Evolutionary conservation across 2,797 vertebrate genomes (phyloP), one percentile per base, ranked within the genome.

Genomic region (Hemitrygon akajei): DNA sequence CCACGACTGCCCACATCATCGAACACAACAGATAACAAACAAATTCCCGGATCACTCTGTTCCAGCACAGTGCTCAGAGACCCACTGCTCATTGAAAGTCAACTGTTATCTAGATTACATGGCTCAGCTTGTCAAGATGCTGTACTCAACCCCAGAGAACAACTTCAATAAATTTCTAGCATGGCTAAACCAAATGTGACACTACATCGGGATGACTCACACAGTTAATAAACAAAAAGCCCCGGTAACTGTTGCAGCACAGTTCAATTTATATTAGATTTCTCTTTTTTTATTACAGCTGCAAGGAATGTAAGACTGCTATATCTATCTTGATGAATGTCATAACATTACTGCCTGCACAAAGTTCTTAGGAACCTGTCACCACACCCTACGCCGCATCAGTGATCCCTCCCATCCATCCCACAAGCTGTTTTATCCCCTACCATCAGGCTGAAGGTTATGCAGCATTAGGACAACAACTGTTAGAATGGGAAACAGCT

Each of bases 221-320:
- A 2, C 86, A 89, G 86, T 18, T 89, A 89, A 89, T 69, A 89
- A 89, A 89, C 56, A 86, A 69, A 69, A 63, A 69, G 63, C 60
- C n/a, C n/a, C 30, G 37, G 86, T 89, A 89, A 89, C 60, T 89
- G 86, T 89, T 69, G 60, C 18, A 69, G 63, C 10, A 34, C 86
- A 66, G 86, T 89, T 89, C 86, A 89, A 89, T 89, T 89, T 66
- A 89, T 66, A 89, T 66, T 89, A 66, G 60, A 66, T 89, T 89
- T 66, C 20, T 47, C 47, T 47, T 89, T 89, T 89, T 58, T 89
- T 66, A 66, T 66, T 89, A 89, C 86, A 66, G n/a, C 60, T 69
- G 86, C 63, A 34, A 89, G 16, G 60, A 34, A 89, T 69, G 18
- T 60, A 66, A 87, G 60, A 30, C 18, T 89, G 60, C 60, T 66